A percentile compares a stretch with the other conserved stretches of the same genome.
Conservation (phyloP, 2,113 vertebrate species). For the Crotalus helleri region DNA sequence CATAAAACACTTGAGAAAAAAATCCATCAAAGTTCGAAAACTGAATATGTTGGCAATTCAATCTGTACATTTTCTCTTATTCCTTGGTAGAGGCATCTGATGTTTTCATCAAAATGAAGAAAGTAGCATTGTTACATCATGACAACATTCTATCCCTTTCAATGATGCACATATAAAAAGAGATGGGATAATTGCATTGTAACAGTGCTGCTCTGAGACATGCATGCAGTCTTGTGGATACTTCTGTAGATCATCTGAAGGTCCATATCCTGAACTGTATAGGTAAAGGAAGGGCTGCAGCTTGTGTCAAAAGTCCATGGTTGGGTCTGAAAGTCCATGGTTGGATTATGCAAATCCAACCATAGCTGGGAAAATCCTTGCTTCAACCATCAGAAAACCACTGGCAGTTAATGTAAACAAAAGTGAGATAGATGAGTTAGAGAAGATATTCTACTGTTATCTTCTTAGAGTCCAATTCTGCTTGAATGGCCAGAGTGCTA, state of each 20-base stretch:
- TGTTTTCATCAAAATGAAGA: neutral
- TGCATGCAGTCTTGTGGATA: neutral
- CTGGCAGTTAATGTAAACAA: neutral
- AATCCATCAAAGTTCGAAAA: neutral
- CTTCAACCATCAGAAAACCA: neutral
- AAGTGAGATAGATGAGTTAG: neutral
- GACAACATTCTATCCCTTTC: neutral
- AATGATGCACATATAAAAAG: neutral
- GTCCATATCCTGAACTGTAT: neutral
- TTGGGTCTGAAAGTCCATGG: neutral
- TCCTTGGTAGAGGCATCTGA: neutral
- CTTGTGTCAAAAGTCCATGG: neutral
- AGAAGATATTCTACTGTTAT: neutral
- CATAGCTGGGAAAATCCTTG: neutral
- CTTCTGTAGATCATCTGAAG: neutral
- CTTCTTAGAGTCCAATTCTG: neutral
- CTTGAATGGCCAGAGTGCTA: neutral
- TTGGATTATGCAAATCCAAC: neutral
- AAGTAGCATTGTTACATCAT: neutral
- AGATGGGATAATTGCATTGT: neutral
- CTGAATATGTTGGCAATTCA: neutral
- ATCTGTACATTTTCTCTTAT: neutral
- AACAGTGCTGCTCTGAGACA: neutral
- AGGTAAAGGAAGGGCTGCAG: neutral
- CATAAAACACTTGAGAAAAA: neutral